Evolutionary conservation across 2,797 vertebrate species (phyloP), one percentile per base, ranked within the genome.

Genomic region (Rallus crepitans): DNA sequence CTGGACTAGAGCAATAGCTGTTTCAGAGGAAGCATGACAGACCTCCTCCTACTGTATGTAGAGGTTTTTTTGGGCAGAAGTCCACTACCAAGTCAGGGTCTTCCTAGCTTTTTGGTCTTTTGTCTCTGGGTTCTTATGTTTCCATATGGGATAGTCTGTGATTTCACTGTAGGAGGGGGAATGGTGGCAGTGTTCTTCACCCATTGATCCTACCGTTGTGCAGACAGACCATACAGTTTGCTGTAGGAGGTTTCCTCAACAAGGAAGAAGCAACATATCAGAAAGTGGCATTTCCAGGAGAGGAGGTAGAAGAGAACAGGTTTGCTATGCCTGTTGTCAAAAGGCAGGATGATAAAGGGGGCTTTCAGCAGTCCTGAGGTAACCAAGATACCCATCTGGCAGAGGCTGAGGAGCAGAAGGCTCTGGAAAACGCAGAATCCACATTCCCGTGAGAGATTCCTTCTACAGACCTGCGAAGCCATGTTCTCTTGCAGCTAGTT

Each of bases 401-500:
- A 71, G 45, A 84, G n/a, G 11, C 15, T 78, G 59, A 52, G 59
- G 13, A 45, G 9, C 15, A 45, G 50, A 28, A 71, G 19, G 7
- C 11, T 77, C 50, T 45, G n/a, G 13, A 27, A 82, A 68, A 61
- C 47, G 8, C 18, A 50, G 15, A 50, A 37, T 4, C 7, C 30
- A 28, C 47, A n/a, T 6, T 63, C 24, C 39, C 40, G 28, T 40
- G 40, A 47, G 10, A 52, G 15, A 23, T 9, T 78, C 8, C 8
- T 79, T 27, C 25, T 89, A 11, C 13, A 73, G 50, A 73, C 11
- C 5, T 56, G 23, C 15, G 7, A 39, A 53, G 31, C 4, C 17
- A 11, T 12, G 31, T 13, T 37, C 3, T 0, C 47, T 52, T 28
- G 9, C 50, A 69, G 17, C 4, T 48, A 33, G 11, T 5, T 48